phyloP scores from a whole-genome alignment of 2,888 invertebrate species.

The Schizotus pectinicornis region DNA sequence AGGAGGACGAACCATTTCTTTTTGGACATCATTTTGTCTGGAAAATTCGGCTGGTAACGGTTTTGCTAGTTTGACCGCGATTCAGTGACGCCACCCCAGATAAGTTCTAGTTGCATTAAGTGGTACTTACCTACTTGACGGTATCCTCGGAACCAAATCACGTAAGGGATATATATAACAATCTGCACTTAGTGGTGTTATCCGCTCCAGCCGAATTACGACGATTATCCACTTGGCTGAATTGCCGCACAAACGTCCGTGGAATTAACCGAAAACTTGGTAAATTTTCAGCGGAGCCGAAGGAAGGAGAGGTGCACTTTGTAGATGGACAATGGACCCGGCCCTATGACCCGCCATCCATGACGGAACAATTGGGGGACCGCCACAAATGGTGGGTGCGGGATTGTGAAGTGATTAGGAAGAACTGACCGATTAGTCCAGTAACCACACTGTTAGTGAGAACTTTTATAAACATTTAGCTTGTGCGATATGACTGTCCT shows the following conservation, averaged over 20 bases:
- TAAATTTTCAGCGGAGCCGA: background rate
- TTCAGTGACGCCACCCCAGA: background rate
- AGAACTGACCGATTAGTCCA: slow-evolving; percentile 4
- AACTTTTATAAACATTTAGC: slow-evolving; percentile 27
- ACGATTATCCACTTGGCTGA: slow-evolving; percentile 21
- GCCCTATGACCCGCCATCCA: too few species aligned
- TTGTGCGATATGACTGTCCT: slow-evolving; percentile 25
- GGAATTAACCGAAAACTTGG: slow-evolving; percentile 11
- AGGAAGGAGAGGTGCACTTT: too few species aligned
- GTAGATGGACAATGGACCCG: too few species aligned
- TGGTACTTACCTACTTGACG: slow-evolving; percentile 10
- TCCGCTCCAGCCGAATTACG: slow-evolving; percentile 2
- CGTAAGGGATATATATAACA: slow-evolving; percentile 15
- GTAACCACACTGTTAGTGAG: slow-evolving; percentile 11
- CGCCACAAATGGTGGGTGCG: too few species aligned
- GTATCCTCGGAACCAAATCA: slow-evolving; percentile 18
- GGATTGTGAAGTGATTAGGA: background rate
- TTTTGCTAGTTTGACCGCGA: background rate
- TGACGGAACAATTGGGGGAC: too few species aligned
- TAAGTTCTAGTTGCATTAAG: background rate
- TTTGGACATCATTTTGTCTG: slow-evolving; percentile 45
- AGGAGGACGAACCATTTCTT: slow-evolving; percentile 47
- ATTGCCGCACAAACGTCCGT: slow-evolving; percentile 7
- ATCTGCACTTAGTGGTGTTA: slow-evolving; percentile 17
- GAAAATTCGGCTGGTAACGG: background rate